These are phyloP conservation scores for Melitaea cinxia DNA, from an alignment of 1,140 invertebrate genomes.

Conservation along the genomic window DNA sequence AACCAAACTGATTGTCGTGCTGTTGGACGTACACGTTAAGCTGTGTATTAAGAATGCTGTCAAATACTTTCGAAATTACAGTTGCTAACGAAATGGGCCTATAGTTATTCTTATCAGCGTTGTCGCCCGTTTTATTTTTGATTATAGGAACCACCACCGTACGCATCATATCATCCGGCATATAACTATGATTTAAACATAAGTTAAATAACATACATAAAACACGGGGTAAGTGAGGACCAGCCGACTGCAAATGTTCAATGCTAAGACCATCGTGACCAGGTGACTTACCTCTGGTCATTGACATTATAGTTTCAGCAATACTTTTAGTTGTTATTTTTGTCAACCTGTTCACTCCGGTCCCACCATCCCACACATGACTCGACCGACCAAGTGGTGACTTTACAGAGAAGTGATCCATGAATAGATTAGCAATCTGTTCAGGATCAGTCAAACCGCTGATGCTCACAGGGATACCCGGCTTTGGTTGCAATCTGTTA, in stretches of 20 bases:
- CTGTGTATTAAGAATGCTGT: not conserved
- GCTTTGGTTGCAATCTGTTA: constrained; percentile 3
- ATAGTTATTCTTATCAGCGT: constrained; percentile 22
- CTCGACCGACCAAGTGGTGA: constrained; percentile 24
- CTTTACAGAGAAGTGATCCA: constrained; percentile 24
- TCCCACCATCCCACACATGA: constrained; percentile 2
- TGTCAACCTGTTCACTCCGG: not conserved
- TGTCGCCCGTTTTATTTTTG: constrained; percentile 18
- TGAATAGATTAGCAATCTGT: constrained; percentile 25
- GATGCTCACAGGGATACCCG: constrained; percentile 13
- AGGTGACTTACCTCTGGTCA: constrained; percentile 26
- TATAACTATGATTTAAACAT: constrained; percentile 1
- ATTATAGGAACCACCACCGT: constrained; percentile 16
- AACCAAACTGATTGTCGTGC: not conserved
- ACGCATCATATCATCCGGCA: constrained; percentile 20
- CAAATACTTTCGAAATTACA: constrained; percentile 6
- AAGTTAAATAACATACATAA: constrained; percentile 15
- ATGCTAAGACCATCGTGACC: constrained; percentile 5
- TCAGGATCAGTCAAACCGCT: constrained; percentile 15
- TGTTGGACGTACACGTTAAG: not conserved
- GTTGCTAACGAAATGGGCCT: constrained; percentile 17
- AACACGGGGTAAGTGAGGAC: constrained; percentile 12
- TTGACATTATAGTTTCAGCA: constrained; percentile 6
- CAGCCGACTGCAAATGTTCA: constrained; percentile 18
- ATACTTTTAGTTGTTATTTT: constrained; percentile 26